Evolutionary conservation across 2,113 vertebrate species (phyloP).

Genomic region (Fukomys damarensis): DNA sequence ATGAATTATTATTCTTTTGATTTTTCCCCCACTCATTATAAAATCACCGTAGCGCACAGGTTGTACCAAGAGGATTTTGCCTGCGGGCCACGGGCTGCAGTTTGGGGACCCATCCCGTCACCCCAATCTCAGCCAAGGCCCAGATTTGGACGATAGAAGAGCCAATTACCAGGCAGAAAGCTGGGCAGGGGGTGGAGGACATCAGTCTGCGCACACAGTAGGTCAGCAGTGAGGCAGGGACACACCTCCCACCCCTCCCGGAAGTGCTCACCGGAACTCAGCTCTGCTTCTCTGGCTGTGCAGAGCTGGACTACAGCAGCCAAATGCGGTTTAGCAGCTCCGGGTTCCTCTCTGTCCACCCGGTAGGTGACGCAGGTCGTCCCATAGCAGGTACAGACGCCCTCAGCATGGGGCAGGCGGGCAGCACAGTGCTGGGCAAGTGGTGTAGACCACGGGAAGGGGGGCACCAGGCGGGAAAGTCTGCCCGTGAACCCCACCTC

Average conservation of each 20-base stretch:
- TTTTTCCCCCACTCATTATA: neutral
- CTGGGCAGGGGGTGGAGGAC: neutral
- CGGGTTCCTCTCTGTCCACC: neutral
- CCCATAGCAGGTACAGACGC: too few species aligned
- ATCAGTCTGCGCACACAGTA: too few species aligned
- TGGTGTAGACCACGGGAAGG: too few species aligned
- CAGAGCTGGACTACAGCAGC: too few species aligned
- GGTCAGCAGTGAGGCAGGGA: neutral
- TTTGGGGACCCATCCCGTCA: neutral
- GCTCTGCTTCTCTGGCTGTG: too few species aligned
- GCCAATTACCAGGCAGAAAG: neutral
- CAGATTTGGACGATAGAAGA: neutral
- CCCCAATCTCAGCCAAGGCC: neutral
- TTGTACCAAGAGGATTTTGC: neutral
- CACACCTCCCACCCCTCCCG: neutral
- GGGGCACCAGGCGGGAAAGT: too few species aligned
- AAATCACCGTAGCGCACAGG: neutral
- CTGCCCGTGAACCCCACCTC: too few species aligned
- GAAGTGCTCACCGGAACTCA: neutral
- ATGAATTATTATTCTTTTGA: neutral
- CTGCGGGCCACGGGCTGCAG: neutral
- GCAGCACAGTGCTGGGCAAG: too few species aligned
- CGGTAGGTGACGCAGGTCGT: too few species aligned
- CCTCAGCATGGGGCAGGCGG: too few species aligned
- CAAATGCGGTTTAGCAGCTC: neutral